Conservation (phyloP, 1,140 invertebrate genomes). For the Coptotermes formosanus region DNA sequence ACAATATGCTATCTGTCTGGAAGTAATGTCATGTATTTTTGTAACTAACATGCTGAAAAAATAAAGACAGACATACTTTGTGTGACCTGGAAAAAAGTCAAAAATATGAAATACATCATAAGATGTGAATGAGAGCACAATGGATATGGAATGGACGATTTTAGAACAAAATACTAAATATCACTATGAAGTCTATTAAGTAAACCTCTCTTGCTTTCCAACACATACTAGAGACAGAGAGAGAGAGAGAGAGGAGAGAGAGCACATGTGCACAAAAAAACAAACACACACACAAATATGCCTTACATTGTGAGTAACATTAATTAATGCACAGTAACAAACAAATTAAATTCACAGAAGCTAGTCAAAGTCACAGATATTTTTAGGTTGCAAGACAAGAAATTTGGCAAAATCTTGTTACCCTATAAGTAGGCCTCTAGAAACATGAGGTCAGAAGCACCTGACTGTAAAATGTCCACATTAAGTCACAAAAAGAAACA, state of each 20-base stretch:
- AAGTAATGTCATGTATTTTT: neutral
- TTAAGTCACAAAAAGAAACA: too few species aligned
- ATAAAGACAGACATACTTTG: neutral
- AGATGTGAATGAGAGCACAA: neutral
- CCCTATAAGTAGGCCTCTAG: neutral
- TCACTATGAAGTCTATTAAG: neutral
- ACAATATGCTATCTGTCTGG: neutral
- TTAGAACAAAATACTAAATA: neutral
- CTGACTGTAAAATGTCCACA: too few species aligned
- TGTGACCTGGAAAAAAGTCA: neutral
- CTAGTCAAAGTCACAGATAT: neutral
- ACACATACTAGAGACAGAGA: too few species aligned
- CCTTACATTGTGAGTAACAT: neutral
- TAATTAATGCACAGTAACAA: slow-evolving; percentile 13
- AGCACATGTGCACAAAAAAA: too few species aligned
- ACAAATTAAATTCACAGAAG: slow-evolving; percentile 3
- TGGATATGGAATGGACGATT: slow-evolving; percentile 1
- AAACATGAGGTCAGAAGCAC: neutral
- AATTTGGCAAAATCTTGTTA: neutral
- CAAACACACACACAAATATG: neutral
- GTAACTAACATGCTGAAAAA: neutral
- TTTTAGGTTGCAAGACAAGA: neutral
- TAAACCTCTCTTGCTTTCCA: too few species aligned
- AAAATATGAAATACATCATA: neutral
- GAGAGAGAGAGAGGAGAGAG: too few species aligned